Conservation (phyloP, 2,113 vertebrate species). For the Oncorhynchus mykiss region DNA sequence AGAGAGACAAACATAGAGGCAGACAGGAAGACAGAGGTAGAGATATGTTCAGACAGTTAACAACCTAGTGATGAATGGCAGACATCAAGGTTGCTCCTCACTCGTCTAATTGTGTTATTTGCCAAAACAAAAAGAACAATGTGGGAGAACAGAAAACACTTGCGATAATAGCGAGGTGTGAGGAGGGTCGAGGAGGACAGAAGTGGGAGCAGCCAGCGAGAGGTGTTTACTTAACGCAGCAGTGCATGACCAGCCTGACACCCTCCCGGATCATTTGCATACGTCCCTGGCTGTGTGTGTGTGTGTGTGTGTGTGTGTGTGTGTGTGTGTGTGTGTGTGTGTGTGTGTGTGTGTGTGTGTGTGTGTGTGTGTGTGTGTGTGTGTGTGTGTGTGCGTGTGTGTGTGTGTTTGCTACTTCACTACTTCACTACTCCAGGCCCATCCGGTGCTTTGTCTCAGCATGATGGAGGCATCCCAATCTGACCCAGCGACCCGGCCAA, state of each 20-base stretch:
- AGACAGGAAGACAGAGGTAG: background rate
- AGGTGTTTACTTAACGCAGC: constrained; percentile 53
- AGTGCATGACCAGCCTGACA: constrained; percentile 38
- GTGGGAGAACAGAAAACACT: constrained; percentile 11
- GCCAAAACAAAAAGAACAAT: constrained; percentile 8
- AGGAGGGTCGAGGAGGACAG: constrained; percentile 3
- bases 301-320: constrained; percentile 6
- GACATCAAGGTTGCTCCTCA: constrained; percentile 19
- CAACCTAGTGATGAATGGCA: constrained; percentile 14
- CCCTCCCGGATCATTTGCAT: constrained; percentile 40
- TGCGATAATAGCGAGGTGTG: background rate
- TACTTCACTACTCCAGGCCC: no score
- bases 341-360: no score
- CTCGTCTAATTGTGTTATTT: constrained; percentile 42
- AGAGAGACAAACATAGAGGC: no score
- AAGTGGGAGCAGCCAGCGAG: constrained; percentile 37
- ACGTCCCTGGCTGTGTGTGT: constrained; percentile 24
- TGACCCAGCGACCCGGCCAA: background rate
- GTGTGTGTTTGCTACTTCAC: no score
- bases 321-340: no score
- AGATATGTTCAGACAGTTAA: background rate
- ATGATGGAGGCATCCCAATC: background rate
- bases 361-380: no score
- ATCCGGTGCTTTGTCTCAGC: no score
- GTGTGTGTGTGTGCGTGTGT: no score